Evolutionary conservation across 2,888 invertebrate genomes (phyloP).

Genomic region (Ichneumoninae sp.): DNA sequence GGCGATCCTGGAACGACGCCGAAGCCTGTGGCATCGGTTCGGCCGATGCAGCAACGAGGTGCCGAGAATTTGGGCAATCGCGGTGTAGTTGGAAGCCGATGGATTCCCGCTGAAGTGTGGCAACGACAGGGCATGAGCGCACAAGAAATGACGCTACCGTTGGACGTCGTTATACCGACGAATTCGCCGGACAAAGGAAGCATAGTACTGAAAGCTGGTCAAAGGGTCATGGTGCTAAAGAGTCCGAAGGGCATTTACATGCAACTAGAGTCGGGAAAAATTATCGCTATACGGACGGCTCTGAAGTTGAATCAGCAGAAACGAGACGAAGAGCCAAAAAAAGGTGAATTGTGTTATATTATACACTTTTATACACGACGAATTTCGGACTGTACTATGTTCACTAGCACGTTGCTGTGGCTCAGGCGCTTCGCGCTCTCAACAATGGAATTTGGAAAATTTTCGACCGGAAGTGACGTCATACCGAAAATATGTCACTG

Average conservation of each 20-base stretch:
- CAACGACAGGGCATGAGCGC: conserved; percentile 97
- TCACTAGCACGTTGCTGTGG: neutral
- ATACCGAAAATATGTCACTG: neutral
- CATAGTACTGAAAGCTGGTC: conserved; percentile 96
- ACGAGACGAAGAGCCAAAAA: conserved; percentile 84
- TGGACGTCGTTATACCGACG: conserved; percentile 97
- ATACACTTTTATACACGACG: neutral
- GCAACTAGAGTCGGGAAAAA: conserved; percentile 96
- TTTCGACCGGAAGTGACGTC: neutral
- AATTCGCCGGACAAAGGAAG: conserved; percentile 95
- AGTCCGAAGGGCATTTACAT: conserved; percentile 98
- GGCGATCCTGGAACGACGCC: conserved; percentile 87
- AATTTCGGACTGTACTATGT: too few relatives aligned
- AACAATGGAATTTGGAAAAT: neutral
- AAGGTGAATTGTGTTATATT: conserved; percentile 73
- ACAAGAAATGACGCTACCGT: conserved; percentile 96
- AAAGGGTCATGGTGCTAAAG: conserved; percentile 96
- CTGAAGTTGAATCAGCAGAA: conserved; percentile 88
- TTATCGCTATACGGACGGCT: conserved; percentile 95
- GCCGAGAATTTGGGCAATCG: conserved; percentile 84
- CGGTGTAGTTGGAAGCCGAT: conserved; percentile 85
- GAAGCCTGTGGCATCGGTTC: conserved; percentile 89
- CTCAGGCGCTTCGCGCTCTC: neutral
- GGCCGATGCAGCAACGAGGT: conserved; percentile 90
- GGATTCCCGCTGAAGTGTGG: conserved; percentile 97